Conservation (phyloP, 2,888 invertebrate genomes). For the Protonemura montana region DNA sequence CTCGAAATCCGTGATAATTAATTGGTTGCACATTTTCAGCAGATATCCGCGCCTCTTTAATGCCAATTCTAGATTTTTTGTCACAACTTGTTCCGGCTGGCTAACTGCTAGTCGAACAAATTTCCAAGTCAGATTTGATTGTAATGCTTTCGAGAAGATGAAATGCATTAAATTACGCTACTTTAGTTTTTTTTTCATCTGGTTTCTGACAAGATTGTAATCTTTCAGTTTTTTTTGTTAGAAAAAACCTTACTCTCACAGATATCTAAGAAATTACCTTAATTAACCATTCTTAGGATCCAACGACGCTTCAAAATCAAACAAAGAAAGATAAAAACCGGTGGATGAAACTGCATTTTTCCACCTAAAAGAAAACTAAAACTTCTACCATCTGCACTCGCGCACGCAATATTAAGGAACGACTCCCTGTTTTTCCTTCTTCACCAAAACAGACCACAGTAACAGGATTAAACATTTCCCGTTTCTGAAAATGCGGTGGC, state of each 20-base stretch:
- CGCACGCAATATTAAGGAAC: neutral
- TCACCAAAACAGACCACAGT: neutral
- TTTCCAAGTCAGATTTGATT: neutral
- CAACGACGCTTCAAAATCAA: neutral
- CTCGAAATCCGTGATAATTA: neutral
- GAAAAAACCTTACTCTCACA: neutral
- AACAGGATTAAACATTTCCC: neutral
- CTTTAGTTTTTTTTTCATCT: neutral
- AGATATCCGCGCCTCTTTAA: neutral
- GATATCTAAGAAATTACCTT: neutral
- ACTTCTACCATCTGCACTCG: neutral
- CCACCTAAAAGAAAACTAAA: neutral
- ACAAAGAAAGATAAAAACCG: neutral
- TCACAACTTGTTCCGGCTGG: neutral
- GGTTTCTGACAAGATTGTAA: neutral
- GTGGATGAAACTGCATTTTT: neutral
- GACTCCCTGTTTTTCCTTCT: neutral
- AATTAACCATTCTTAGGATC: neutral
- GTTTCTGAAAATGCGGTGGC: neutral
- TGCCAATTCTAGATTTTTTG: neutral
- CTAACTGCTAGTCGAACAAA: neutral
- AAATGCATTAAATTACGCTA: neutral
- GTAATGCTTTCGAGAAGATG: neutral
- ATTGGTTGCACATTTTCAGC: neutral
- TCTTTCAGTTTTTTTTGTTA: neutral